Evolutionary conservation across 1,140 invertebrate species (phyloP).

Genomic region (Zophobas atratus): DNA sequence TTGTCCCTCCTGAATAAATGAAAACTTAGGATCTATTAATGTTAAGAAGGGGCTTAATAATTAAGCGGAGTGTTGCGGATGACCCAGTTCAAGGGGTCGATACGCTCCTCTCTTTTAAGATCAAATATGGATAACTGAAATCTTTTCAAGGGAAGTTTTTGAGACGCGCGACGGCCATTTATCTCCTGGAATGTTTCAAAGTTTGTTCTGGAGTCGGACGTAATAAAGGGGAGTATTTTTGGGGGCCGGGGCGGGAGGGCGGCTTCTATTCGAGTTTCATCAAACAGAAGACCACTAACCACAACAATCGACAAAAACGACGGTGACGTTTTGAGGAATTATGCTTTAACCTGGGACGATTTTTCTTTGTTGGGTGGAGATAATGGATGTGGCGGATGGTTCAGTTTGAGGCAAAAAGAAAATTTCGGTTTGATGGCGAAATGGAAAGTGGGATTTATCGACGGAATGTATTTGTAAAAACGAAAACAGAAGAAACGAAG

Average conservation of each 20-base stretch:
- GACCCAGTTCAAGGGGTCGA: constrained; percentile 8
- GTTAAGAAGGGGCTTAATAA: neutral
- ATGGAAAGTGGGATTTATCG: too few species aligned
- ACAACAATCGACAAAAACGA: neutral
- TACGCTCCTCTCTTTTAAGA: neutral
- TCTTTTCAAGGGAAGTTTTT: neutral
- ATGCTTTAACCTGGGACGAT: constrained; percentile 3
- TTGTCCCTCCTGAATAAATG: neutral
- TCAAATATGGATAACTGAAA: constrained; percentile 12
- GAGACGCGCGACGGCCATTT: neutral
- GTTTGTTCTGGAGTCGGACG: neutral
- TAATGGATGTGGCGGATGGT: neutral
- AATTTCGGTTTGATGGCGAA: too few species aligned
- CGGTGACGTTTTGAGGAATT: constrained; percentile 2
- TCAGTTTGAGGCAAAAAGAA: too few species aligned
- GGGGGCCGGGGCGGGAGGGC: neutral
- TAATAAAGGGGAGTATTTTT: neutral
- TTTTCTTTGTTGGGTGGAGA: neutral
- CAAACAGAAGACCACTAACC: neutral
- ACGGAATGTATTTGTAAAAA: too few species aligned
- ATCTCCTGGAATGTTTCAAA: constrained; percentile 7
- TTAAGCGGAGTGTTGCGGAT: neutral
- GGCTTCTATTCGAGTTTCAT: constrained; percentile 8
- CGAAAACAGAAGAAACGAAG: too few species aligned
- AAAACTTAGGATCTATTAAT: neutral